Conservation (phyloP, 2,888 invertebrate species). For the Leptura quadrifasciata region DNA sequence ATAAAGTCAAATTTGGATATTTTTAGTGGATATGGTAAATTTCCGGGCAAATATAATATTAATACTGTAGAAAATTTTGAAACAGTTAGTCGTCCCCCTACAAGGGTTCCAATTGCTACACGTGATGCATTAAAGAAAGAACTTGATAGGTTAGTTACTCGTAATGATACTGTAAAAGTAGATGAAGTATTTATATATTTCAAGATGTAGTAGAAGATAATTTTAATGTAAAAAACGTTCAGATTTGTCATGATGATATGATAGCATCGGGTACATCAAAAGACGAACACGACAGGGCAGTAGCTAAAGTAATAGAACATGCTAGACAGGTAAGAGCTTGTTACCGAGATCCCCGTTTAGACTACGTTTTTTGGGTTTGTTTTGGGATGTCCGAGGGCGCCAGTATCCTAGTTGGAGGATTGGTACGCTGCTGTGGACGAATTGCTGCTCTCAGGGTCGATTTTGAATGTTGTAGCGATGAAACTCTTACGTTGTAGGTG, state of each 20-base stretch:
- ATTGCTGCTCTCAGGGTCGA: too few relatives aligned
- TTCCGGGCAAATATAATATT: slow-evolving; percentile 28
- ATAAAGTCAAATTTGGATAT: slow-evolving; percentile 7
- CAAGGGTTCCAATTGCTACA: slow-evolving; percentile 8
- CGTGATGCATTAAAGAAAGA: slow-evolving; percentile 15
- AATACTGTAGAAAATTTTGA: slow-evolving; percentile 34
- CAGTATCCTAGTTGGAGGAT: too few relatives aligned
- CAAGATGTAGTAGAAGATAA: slow-evolving; percentile 49
- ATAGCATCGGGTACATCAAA: slow-evolving; percentile 42
- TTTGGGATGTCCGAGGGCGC: too few relatives aligned
- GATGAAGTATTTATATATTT: slow-evolving; percentile 16
- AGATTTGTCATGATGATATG: slow-evolving; percentile 52
- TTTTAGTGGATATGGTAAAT: slow-evolving; percentile 37
- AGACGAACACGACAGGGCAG: slow-evolving; percentile 3
- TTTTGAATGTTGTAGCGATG: too few relatives aligned
- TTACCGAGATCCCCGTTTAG: too few relatives aligned
- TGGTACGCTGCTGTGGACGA: too few relatives aligned
- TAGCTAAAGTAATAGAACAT: slow-evolving; percentile 43
- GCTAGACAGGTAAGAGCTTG: slow-evolving; percentile 44
- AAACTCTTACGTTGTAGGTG: too few relatives aligned
- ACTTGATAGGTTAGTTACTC: slow-evolving; percentile 24
- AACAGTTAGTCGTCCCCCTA: slow-evolving; percentile 3
- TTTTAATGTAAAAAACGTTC: slow-evolving; percentile 50
- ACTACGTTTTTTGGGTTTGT: too few relatives aligned
- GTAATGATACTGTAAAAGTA: slow-evolving; percentile 27